phyloP scores from a whole-genome alignment of 2,888 invertebrate species.

The Phaonia tiefii region DNA sequence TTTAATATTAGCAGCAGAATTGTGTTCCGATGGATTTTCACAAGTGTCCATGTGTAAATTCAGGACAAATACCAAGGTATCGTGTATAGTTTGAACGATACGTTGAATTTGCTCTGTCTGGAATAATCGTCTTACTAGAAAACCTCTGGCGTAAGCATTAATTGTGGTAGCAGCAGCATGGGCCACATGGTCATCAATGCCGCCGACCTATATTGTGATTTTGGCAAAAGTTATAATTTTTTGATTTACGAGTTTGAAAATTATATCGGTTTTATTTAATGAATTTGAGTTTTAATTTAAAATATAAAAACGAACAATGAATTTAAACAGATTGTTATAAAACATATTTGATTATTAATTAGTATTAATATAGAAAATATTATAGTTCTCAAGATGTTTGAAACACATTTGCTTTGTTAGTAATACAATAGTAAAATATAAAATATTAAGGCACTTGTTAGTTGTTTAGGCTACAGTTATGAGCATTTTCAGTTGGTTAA shows the following conservation, averaged over 20 bases:
- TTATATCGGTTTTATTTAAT: too few relatives aligned
- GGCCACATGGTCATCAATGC: background rate
- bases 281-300: background rate
- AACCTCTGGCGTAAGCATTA: conserved; percentile 88
- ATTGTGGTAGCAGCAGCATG: conserved; percentile 84
- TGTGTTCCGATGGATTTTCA: conserved; percentile 69
- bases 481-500: conserved; percentile 9
- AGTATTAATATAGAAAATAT: conserved; percentile 8
- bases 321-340: background rate
- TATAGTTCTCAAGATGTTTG: conserved; percentile 13
- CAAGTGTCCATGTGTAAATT: conserved; percentile 77
- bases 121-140: conserved; percentile 89
- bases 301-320: conserved; percentile 16
- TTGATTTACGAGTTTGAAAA: too few relatives aligned
- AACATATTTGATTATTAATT: background rate
- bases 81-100: conserved; percentile 82
- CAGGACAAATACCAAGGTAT: conserved; percentile 78
- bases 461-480: conserved; percentile 3
- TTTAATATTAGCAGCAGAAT: conserved; percentile 73
- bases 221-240: background rate
- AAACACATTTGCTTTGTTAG: conserved; percentile 8
- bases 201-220: background rate
- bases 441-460: background rate
- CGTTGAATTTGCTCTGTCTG: conserved; percentile 89
- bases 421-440: background rate